Evolutionary conservation across 2,113 vertebrate genomes (phyloP), one percentile per base, ranked within the genome.

Genomic region (Oreamnos americanus): DNA sequence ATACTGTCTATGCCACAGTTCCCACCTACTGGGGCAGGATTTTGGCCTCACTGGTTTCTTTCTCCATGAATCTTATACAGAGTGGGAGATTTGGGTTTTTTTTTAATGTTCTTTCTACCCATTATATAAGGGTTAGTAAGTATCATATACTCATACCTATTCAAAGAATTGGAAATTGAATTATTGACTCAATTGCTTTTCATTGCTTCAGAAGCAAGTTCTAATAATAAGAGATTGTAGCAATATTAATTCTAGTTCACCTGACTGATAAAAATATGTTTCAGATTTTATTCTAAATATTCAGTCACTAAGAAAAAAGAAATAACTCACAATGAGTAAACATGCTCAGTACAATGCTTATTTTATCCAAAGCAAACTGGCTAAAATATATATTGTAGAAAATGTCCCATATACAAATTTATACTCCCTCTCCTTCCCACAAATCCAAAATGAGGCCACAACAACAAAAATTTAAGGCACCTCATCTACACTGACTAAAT

Each of bases 351-450:
- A 45, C 4, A 83, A 21, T 5, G 17, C 14, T 53, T 91, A 5
- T 67, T 55, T 81, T 90, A 85, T 91, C 49, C 33, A 49, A 49
- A 36, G 43, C 15, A 89, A 94, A 91, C 4, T 79, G 10, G 64
- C 23, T 53, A 36, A 57, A 64, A 76, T 14, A 47, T 23, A 58
- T 26, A 74, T n/a, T 91, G 39, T 51, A 10, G 5, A 57, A 88
- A 89, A 60, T 4, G 15, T 84, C 2, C 13, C 15, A 51, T 43
- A 67, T 12, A 81, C 19, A 92, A 3, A 2, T 45, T 90, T 10
- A 85, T 2, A 36, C 3, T 84, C 43, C 5, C 5, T 87, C 13
- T 91, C 45, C 26, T 90, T 47, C 19, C 17, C 26, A 58, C 30
- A 53, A 4, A 74, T 82, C 28, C 23, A 62, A 53, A 94, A 58